A percentile compares a stretch with the other conserved stretches of the same genome.
phyloP scores from a whole-genome alignment of 2,797 vertebrate genomes.

The Dendrocincla fuliginosa region DNA sequence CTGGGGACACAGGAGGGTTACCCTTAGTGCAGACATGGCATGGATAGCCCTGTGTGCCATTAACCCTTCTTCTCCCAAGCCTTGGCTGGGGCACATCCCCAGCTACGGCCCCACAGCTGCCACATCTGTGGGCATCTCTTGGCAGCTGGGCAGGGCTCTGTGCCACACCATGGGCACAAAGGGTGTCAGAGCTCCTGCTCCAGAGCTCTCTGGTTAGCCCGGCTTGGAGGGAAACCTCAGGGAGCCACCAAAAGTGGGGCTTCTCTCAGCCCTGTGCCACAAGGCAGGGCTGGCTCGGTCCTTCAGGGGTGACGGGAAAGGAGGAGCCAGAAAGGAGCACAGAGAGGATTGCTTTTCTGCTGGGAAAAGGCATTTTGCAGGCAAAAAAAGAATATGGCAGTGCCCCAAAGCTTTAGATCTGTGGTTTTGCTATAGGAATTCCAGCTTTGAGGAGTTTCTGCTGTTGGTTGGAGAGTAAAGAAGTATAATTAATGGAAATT shows the following conservation, averaged over 20 bases:
- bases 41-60: not conserved
- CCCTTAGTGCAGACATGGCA: not conserved
- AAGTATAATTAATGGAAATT: rapidly evolving
- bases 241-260: not conserved
- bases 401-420: not conserved
- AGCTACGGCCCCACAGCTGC: rapidly evolving
- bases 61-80: not conserved
- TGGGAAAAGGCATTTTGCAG: not conserved
- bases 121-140: rapidly evolving
- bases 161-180: not conserved
- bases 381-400: not conserved
- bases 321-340: not conserved
- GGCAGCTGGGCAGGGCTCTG: not conserved
- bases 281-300: not conserved
- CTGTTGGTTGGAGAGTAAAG: not conserved
- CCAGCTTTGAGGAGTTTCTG: not conserved
- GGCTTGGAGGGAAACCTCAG: not conserved
- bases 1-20: not conserved
- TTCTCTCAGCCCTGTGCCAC: not conserved
- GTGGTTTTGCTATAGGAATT: not conserved
- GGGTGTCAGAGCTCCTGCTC: not conserved
- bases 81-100: not conserved
- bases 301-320: not conserved
- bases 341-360: not conserved
- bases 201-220: not conserved